phyloP scores from a whole-genome alignment of 2,888 invertebrate species.

The Yponomeuta evonymella region DNA sequence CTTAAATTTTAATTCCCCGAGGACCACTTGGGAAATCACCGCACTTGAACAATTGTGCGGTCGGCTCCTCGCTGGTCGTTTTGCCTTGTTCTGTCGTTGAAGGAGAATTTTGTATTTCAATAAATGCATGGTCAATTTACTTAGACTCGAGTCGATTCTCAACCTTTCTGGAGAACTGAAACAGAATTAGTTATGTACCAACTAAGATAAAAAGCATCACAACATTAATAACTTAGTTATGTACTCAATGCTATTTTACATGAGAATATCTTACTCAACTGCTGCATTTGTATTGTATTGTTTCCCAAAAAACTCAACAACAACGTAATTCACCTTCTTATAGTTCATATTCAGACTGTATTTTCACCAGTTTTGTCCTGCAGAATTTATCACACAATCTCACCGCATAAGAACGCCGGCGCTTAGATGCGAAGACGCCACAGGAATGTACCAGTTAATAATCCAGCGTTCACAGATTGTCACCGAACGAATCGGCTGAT shows the following conservation, averaged over 20 bases:
- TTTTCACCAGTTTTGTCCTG: background rate
- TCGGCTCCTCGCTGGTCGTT: constrained; percentile 7
- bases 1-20: constrained; percentile 36
- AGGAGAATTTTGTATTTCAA: background rate
- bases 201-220: too few species aligned
- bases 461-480: constrained; percentile 28
- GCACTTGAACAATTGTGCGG: constrained; percentile 30
- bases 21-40: constrained; percentile 33
- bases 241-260: too few species aligned
- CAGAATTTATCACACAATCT: background rate
- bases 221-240: too few species aligned
- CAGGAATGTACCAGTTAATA: constrained; percentile 3
- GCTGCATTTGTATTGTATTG: too few species aligned
- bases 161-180: too few species aligned
- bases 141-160: too few species aligned
- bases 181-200: too few species aligned
- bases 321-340: too few species aligned
- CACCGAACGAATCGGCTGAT: constrained; percentile 33
- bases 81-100: background rate
- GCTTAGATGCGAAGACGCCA: background rate
- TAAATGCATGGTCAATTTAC: too few species aligned
- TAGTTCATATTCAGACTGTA: background rate
- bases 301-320: too few species aligned
- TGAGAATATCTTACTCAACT: too few species aligned
- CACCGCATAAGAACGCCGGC: background rate